A percentile compares a stretch with the other conserved stretches of the same genome.
These are phyloP conservation scores for Chanos chanos DNA, from an alignment of 2,797 vertebrate genomes.

Conservation along the genomic window DNA sequence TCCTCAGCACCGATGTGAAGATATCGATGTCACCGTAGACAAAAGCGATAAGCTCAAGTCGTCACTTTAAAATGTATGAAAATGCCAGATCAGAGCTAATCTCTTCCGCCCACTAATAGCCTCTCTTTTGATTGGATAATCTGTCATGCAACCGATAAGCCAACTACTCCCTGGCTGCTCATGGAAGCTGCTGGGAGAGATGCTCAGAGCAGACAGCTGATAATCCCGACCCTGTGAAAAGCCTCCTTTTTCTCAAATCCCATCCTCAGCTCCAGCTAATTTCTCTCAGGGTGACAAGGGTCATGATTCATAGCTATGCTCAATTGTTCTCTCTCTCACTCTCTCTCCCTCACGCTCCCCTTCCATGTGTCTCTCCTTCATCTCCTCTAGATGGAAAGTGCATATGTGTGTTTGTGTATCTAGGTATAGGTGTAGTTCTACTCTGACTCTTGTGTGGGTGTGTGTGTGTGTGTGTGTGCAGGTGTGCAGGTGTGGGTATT, in stretches of 20 bases:
- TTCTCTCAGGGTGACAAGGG: not conserved
- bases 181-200: constrained; percentile 9
- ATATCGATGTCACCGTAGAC: constrained; percentile 21
- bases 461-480: not conserved
- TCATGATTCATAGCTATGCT: not conserved
- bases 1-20: constrained; percentile 27
- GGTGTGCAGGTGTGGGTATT: not conserved
- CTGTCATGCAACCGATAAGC: constrained; percentile 50
- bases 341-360: not conserved
- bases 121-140: constrained; percentile 42
- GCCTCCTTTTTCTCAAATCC: constrained; percentile 14
- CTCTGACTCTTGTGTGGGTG: not conserved
- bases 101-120: constrained; percentile 47
- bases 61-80: constrained; percentile 29
- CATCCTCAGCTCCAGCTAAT: constrained; percentile 5
- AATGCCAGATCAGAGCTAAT: constrained; percentile 49
- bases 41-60: constrained; percentile 36
- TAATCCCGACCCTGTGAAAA: constrained; percentile 33
- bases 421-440: not conserved
- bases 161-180: constrained; percentile 20
- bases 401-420: not conserved
- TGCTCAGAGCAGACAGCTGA: constrained; percentile 9
- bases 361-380: not conserved
- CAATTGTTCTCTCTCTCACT: not conserved
- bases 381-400: too few species aligned